phyloP scores from a whole-genome alignment of 2,113 vertebrate genomes.

The Galemys pyrenaicus region DNA sequence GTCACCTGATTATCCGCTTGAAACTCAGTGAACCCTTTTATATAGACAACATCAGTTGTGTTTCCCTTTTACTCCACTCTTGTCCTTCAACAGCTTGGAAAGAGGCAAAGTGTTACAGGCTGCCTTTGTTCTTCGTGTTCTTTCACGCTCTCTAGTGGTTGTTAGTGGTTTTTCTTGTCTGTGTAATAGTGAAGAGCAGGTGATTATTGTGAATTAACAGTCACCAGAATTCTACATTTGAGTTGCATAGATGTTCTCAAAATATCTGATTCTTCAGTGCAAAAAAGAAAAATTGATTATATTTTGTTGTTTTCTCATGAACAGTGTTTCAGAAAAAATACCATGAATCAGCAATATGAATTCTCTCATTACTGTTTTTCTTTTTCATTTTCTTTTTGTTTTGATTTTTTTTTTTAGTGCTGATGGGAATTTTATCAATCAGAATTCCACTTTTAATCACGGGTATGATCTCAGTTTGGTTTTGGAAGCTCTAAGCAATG shows the following conservation, averaged over 20 bases:
- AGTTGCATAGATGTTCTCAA: neutral
- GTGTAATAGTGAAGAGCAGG: neutral
- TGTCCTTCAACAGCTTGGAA: neutral
- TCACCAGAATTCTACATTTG: neutral
- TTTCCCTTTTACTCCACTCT: neutral
- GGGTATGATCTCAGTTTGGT: constrained; percentile 56
- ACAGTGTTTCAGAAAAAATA: constrained; percentile 12
- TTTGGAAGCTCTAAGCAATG: constrained; percentile 26
- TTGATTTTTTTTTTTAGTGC: neutral
- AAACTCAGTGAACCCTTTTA: neutral
- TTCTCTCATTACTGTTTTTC: neutral
- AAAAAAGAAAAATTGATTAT: neutral
- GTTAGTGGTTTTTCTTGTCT: neutral
- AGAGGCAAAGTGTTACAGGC: neutral
- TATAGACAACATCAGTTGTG: neutral
- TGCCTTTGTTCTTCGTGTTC: neutral
- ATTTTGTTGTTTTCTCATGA: constrained; percentile 24
- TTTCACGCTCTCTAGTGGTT: constrained; percentile 16
- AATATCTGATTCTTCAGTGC: neutral
- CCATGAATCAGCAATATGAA: constrained; percentile 34
- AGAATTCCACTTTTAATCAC: constrained; percentile 54
- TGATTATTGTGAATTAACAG: neutral
- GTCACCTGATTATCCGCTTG: neutral
- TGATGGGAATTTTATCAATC: constrained; percentile 21
- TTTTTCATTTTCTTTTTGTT: neutral